Conservation (phyloP, 2,888 invertebrate species). For the Molorchus minor region DNA sequence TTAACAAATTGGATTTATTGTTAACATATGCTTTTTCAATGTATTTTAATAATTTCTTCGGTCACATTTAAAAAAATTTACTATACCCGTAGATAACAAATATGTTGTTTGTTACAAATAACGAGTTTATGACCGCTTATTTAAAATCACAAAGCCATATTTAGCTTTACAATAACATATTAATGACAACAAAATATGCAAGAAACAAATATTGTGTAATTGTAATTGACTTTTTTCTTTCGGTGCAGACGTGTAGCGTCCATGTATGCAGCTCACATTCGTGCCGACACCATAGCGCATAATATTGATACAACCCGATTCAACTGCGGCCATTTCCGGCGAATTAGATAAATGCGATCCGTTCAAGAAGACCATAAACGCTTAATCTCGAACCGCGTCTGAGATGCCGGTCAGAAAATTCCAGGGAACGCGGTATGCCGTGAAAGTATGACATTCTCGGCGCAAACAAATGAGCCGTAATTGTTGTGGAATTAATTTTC, state of each 20-base stretch:
- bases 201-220: no score
- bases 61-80: no score
- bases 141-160: no score
- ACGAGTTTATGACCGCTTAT: no score
- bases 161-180: no score
- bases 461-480: slow-evolving; percentile 55
- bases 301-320: slow-evolving; percentile 38
- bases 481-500: slow-evolving; percentile 51
- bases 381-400: slow-evolving; percentile 25
- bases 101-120: no score
- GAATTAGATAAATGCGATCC: slow-evolving; percentile 40
- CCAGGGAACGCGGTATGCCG: slow-evolving; percentile 30
- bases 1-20: no score
- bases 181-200: no score
- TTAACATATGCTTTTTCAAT: no score
- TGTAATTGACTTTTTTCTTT: no score
- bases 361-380: slow-evolving; percentile 16
- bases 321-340: slow-evolving; percentile 40
- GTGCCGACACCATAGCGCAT: slow-evolving; percentile 25
- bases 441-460: slow-evolving; percentile 41
- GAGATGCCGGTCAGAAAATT: slow-evolving; percentile 31
- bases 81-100: no score
- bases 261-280: slow-evolving; percentile 24
- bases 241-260: slow-evolving; percentile 15
- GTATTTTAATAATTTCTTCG: no score